Percentiles rank a stretch among this genome's conserved stretches.
Conservation (phyloP, 2,113 vertebrate genomes). For the Strix uralensis region DNA sequence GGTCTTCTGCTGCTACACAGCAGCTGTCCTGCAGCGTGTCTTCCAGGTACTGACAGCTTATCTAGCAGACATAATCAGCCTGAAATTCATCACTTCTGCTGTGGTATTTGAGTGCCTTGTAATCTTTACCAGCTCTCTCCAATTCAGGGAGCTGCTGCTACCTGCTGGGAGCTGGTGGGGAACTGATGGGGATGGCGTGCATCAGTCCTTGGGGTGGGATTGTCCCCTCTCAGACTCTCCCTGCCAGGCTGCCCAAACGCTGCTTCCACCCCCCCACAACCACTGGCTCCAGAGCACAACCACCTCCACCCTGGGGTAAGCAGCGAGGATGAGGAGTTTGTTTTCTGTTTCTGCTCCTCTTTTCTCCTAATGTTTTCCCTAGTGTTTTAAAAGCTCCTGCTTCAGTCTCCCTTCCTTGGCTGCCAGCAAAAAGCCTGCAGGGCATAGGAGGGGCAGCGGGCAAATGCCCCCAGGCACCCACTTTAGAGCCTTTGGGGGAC, state of each 20-base stretch:
- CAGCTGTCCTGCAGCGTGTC: neutral
- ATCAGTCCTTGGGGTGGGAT: neutral
- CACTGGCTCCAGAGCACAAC: neutral
- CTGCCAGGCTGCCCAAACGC: neutral
- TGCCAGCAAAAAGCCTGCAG: neutral
- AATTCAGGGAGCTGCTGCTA: neutral
- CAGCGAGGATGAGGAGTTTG: neutral
- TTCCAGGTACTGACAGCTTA: neutral
- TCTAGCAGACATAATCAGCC: neutral
- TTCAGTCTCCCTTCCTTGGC: neutral
- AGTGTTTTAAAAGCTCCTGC: neutral
- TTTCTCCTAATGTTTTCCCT: neutral
- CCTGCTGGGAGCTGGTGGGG: neutral
- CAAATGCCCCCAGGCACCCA: neutral
- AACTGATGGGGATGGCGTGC: fast-evolving
- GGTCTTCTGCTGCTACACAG: neutral
- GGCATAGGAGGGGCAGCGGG: neutral
- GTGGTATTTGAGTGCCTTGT: neutral
- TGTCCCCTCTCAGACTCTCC: neutral
- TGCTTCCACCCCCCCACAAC: fast-evolving
- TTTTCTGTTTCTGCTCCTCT: neutral
- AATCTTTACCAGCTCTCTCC: neutral
- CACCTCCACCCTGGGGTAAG: neutral
- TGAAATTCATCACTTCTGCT: neutral
- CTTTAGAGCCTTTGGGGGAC: neutral